These are phyloP conservation scores for Eciton burchellii DNA, from an alignment of 1,140 invertebrate genomes.

Conservation along the genomic window DNA sequence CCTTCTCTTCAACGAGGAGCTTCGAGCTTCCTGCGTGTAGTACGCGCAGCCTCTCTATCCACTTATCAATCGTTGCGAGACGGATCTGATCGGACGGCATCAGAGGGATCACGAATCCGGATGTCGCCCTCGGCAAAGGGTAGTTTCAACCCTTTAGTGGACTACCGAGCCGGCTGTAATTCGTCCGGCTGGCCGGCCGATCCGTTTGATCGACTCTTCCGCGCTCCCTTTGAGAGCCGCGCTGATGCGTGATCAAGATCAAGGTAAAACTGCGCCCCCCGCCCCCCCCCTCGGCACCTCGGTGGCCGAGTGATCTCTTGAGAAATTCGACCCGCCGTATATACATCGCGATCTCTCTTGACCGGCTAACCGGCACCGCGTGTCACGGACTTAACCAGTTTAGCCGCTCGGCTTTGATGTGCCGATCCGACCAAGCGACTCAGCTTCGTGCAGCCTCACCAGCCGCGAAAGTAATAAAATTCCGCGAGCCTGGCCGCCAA, in stretches of 20 bases:
- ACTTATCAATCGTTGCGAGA: constrained; percentile 46
- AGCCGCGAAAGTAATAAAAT: constrained; percentile 16
- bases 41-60: constrained; percentile 44
- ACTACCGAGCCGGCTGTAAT: constrained; percentile 52
- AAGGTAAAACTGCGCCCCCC: constrained; percentile 51
- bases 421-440: not conserved
- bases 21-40: constrained; percentile 29
- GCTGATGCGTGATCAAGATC: constrained; percentile 55
- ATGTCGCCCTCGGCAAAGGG: constrained; percentile 51
- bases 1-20: constrained; percentile 23
- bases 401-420: constrained; percentile 44
- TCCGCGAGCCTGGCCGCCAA: not conserved
- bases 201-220: constrained; percentile 57
- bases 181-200: constrained; percentile 25
- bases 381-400: constrained; percentile 37
- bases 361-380: constrained; percentile 24
- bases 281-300: not conserved
- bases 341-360: constrained; percentile 45
- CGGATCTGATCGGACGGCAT: too few relatives aligned
- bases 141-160: constrained; percentile 37
- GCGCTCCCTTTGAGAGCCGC: constrained; percentile 36
- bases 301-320: constrained; percentile 36
- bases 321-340: constrained; percentile 34
- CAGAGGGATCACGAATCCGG: constrained; percentile 36
- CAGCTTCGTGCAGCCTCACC: not conserved